Evolutionary conservation across 1,140 invertebrate genomes (phyloP), one percentile per base, ranked within the genome.

Genomic region (Steinernema khuongi): DNA sequence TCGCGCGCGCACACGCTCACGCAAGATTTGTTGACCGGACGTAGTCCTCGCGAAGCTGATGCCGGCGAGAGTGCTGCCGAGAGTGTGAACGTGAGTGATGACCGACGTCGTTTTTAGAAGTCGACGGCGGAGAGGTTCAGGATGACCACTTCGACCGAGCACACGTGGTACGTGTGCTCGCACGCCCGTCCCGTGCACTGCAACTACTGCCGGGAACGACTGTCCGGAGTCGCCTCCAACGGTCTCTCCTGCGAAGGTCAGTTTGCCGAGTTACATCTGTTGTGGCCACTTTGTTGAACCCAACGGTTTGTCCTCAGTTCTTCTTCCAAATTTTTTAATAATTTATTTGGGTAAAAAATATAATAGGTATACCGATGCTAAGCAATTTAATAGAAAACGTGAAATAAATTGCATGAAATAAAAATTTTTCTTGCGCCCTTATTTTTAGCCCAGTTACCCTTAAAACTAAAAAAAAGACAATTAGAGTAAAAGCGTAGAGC

Each of bases 201-300:
- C 87, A 97, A 97, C 86, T 92, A 96, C 31, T 97, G 95, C 85
- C 88, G 92, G 68, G 94, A 97, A 84, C 92, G 93, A 7, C 89
- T 97, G 1, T 92, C 90, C 86, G 94, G 94, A 41, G 93, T 96
- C 22, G 93, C 93, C 0, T 94, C 93, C 41, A 93, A 96, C 85
- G 94, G 94, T 30, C 89, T 95, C 19, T 94, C 93, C 77, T 97
- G 94, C 87, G 94, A 96, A 88, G 87, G 88, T 88, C 77, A 74
- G 81, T 66, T 36, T 22, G n/a, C n/a, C n/a, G n/a, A n/a, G n/a
- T n/a, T n/a, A n/a, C n/a, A n/a, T n/a, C n/a, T n/a, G n/a, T n/a
- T n/a, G n/a, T n/a, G n/a, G n/a, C n/a, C n/a, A n/a, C n/a, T n/a
- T n/a, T n/a, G n/a, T n/a, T n/a, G n/a, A n/a, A n/a, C n/a, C n/a